Percentiles rank a stretch among this genome's conserved stretches.
These are phyloP conservation scores for Xiphophorus maculatus DNA, from an alignment of 2,113 vertebrate genomes.

Conservation along the genomic window DNA sequence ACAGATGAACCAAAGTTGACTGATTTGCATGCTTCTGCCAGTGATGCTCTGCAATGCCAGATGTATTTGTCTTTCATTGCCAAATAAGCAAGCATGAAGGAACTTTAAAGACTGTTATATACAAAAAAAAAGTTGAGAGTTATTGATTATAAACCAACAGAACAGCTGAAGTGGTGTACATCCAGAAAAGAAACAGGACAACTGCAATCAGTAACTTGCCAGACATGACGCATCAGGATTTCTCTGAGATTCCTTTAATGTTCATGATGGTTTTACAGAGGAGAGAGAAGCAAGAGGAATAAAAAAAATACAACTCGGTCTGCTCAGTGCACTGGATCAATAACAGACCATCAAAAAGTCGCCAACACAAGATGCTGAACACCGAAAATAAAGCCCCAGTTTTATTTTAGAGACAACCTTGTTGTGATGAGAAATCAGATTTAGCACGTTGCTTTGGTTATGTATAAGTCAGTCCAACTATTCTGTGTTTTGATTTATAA, in stretches of 20 bases:
- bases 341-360: not conserved
- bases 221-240: not conserved
- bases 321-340: constrained; percentile 4
- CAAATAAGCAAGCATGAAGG: too few species aligned
- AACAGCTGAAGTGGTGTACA: not conserved
- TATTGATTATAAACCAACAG: not conserved
- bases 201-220: not conserved
- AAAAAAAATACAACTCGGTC: not conserved
- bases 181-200: not conserved
- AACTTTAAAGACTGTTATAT: too few species aligned
- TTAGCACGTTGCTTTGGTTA: not conserved
- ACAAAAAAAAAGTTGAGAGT: not conserved
- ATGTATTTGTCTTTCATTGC: too few species aligned
- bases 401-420: not conserved
- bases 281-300: not conserved
- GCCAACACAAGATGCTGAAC: not conserved
- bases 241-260: not conserved
- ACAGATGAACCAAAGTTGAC: too few species aligned
- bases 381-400: too few species aligned
- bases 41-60: too few species aligned
- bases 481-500: not conserved
- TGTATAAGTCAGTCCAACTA: too few species aligned
- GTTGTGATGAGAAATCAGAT: not conserved
- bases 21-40: too few species aligned
- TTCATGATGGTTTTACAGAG: not conserved